These are phyloP conservation scores for Calliopsis andreniformis DNA, from an alignment of 1,140 invertebrate genomes.

Conservation along the genomic window DNA sequence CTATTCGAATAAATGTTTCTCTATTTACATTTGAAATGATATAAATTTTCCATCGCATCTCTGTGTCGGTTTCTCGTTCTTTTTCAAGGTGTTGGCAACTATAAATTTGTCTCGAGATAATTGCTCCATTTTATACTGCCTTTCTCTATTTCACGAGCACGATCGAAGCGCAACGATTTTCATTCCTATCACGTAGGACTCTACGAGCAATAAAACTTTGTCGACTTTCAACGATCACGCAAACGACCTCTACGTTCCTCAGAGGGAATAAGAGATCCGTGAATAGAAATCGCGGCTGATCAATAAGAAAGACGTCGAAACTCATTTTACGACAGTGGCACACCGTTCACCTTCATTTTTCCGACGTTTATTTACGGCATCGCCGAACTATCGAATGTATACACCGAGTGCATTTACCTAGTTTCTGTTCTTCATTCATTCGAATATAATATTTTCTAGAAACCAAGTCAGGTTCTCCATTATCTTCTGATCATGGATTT, in stretches of 20 bases:
- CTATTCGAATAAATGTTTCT: too few relatives aligned
- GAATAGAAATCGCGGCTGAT: constrained; percentile 54
- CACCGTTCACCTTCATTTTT: neutral
- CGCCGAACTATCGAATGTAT: too few relatives aligned
- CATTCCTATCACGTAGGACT: constrained; percentile 48
- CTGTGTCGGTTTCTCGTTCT: too few relatives aligned
- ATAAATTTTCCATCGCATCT: too few relatives aligned
- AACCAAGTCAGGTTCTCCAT: too few relatives aligned
- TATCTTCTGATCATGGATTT: too few relatives aligned
- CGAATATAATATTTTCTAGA: too few relatives aligned
- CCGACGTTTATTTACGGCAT: neutral
- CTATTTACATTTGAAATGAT: too few relatives aligned
- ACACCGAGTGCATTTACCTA: too few relatives aligned
- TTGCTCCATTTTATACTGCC: neutral
- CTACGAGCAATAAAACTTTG: constrained; percentile 58
- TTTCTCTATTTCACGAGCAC: neutral
- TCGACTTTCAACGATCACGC: constrained; percentile 52
- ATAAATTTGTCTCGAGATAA: neutral
- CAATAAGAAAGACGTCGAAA: constrained; percentile 29
- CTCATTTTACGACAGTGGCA: constrained; percentile 38
- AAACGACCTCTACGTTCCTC: constrained; percentile 30
- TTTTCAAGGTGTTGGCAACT: too few relatives aligned
- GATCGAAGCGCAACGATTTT: constrained; percentile 43
- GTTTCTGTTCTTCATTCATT: too few relatives aligned
- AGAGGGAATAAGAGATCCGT: constrained; percentile 27